phyloP scores from a whole-genome alignment of 30 jellyfish, hydroid and myxozoan genomes.

The Mastigias papua region DNA sequence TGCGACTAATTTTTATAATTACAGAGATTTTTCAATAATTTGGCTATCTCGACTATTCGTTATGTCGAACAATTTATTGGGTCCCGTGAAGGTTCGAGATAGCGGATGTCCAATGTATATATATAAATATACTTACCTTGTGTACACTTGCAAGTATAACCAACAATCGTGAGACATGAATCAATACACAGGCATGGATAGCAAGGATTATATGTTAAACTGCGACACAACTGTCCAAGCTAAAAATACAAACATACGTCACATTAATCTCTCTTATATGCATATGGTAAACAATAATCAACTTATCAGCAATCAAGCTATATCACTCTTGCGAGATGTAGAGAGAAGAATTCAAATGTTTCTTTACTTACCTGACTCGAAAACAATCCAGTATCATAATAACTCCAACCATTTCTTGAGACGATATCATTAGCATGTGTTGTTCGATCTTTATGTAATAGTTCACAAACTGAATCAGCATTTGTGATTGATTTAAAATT shows the following conservation, averaged over 20 bases:
- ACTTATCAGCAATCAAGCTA: too few species aligned
- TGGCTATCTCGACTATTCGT: too few species aligned
- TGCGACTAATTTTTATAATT: too few species aligned
- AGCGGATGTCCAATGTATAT: too few species aligned
- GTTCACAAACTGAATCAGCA: constrained; percentile 29
- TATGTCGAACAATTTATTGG: too few species aligned
- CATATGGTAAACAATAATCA: too few species aligned
- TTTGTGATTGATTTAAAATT: constrained; percentile 13
- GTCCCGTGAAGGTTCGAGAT: too few species aligned
- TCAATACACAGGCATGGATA: constrained; percentile 64
- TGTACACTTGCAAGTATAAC: constrained; percentile 63
- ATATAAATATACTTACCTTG: constrained; percentile 41
- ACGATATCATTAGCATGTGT: constrained; percentile 32
- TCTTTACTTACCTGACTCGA: constrained; percentile 29
- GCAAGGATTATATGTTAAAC: constrained; percentile 52
- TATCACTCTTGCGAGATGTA: too few species aligned
- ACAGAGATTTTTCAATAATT: too few species aligned
- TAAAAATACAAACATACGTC: neutral
- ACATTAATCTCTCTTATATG: neutral
- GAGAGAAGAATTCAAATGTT: too few species aligned
- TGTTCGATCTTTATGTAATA: constrained; percentile 40
- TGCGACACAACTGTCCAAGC: constrained; percentile 49
- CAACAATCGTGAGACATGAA: constrained; percentile 26
- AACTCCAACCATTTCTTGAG: constrained; percentile 53
- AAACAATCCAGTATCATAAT: constrained; percentile 60